Percentiles rank a stretch among this genome's conserved stretches.
phyloP scores from a whole-genome alignment of 2,797 vertebrate genomes.

The Miichthys miiuy region DNA sequence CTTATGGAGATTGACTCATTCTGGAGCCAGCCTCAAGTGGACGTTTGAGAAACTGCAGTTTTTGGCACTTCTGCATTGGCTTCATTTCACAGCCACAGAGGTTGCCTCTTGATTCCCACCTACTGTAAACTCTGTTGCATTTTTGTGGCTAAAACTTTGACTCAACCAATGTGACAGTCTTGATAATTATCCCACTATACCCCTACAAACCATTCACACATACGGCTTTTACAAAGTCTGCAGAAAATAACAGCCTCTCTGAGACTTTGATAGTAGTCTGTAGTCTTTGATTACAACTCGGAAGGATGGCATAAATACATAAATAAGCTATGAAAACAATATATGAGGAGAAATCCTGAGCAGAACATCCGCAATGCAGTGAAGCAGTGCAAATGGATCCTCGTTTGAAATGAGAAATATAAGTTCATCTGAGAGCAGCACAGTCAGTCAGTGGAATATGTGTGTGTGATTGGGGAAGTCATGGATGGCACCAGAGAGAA shows the following conservation, averaged over 20 bases:
- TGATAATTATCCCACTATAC: constrained; percentile 14
- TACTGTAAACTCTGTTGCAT: background rate
- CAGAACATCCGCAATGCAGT: constrained; percentile 28
- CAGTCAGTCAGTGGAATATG: constrained; percentile 17
- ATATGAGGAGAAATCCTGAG: constrained; percentile 18
- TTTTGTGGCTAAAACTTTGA: constrained; percentile 11
- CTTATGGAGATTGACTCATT: no score
- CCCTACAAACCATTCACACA: constrained; percentile 6
- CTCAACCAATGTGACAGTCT: constrained; percentile 10
- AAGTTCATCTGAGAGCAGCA: constrained; percentile 33
- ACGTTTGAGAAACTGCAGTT: no score
- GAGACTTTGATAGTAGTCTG: background rate
- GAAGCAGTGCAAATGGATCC: constrained; percentile 19
- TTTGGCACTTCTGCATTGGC: no score
- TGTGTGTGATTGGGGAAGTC: constrained; percentile 14
- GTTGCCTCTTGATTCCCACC: background rate
- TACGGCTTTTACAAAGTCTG: background rate
- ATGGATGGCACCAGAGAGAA: constrained; percentile 32
- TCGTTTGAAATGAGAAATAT: constrained; percentile 31
- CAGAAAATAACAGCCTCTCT: background rate
- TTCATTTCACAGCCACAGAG: no score
- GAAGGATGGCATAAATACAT: constrained; percentile 5
- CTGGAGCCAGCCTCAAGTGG: no score
- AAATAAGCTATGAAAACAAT: constrained; percentile 26
- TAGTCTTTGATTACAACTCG: background rate